phyloP scores from a whole-genome alignment of 2,888 invertebrate genomes.

The Amphimallon solstitiale region DNA sequence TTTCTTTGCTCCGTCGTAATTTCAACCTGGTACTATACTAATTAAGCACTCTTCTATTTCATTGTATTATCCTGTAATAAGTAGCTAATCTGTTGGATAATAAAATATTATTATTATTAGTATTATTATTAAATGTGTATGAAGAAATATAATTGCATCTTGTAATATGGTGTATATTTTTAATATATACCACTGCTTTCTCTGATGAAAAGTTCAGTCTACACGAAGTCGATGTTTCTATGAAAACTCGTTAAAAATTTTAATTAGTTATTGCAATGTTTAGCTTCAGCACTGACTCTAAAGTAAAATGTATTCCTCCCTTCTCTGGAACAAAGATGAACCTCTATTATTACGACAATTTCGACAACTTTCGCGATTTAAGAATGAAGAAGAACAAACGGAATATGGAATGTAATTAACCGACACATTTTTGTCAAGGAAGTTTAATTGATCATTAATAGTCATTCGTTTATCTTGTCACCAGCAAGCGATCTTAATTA shows the following conservation, averaged over 20 bases:
- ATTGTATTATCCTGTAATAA: too few relatives aligned
- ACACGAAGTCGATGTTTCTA: neutral
- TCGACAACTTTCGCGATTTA: neutral
- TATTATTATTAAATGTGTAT: too few relatives aligned
- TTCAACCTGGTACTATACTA: too few relatives aligned
- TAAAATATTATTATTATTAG: too few relatives aligned
- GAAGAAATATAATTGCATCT: too few relatives aligned
- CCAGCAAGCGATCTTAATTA: constrained; percentile 4
- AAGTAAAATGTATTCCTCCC: constrained; percentile 1
- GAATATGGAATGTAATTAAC: constrained; percentile 16
- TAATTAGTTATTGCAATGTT: constrained; percentile 3
- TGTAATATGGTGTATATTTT: too few relatives aligned
- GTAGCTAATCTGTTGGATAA: too few relatives aligned
- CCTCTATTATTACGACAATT: constrained; percentile 6
- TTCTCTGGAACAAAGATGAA: neutral
- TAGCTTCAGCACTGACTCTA: neutral
- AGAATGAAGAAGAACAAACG: neutral
- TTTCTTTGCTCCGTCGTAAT: too few relatives aligned
- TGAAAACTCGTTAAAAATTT: constrained; percentile 8
- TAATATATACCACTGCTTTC: neutral
- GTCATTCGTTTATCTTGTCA: neutral
- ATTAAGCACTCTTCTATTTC: too few relatives aligned
- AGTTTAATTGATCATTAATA: constrained; percentile 21
- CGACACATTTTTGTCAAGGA: neutral
- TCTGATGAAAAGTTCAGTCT: neutral